Evolutionary conservation across 2,888 invertebrate species (phyloP).

Genomic region (Rhingia campestris): DNA sequence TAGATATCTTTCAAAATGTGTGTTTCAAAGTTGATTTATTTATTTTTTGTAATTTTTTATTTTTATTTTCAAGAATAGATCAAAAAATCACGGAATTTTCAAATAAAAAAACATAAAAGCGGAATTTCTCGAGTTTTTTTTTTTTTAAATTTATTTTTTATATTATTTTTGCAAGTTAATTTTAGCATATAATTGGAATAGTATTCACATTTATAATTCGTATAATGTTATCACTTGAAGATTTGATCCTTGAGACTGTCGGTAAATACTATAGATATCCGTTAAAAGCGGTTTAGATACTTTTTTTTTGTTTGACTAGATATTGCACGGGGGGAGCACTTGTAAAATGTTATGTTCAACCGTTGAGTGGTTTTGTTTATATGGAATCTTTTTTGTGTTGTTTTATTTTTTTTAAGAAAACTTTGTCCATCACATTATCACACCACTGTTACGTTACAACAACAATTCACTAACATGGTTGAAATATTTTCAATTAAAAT

Average conservation of each 20-base stretch:
- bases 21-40: slow-evolving; percentile 51
- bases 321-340: slow-evolving; percentile 51
- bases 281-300: slow-evolving; percentile 8
- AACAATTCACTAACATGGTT: slow-evolving; percentile 18
- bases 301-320: slow-evolving; percentile 61
- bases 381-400: not conserved
- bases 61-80: slow-evolving; percentile 28
- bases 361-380: slow-evolving; percentile 11
- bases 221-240: slow-evolving; percentile 67
- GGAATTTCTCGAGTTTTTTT: slow-evolving; percentile 12
- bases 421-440: slow-evolving; percentile 43
- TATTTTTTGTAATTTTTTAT: slow-evolving; percentile 14
- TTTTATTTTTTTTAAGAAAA: slow-evolving; percentile 17
- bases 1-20: slow-evolving; percentile 56
- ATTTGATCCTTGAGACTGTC: slow-evolving; percentile 69
- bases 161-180: slow-evolving; percentile 1
- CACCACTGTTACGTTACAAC: slow-evolving; percentile 14
- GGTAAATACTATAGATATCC: slow-evolving; percentile 34
- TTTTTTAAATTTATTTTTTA: not conserved
- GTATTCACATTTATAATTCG: slow-evolving; percentile 43
- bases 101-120: slow-evolving; percentile 16
- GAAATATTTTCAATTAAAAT: slow-evolving; percentile 43
- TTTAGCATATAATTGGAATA: slow-evolving; percentile 45
- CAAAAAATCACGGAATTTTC: slow-evolving; percentile 20
- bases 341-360: not conserved